Evolutionary conservation across 92 coral and sea anemone genomes (phyloP).

Genomic region (Metridium senile): DNA sequence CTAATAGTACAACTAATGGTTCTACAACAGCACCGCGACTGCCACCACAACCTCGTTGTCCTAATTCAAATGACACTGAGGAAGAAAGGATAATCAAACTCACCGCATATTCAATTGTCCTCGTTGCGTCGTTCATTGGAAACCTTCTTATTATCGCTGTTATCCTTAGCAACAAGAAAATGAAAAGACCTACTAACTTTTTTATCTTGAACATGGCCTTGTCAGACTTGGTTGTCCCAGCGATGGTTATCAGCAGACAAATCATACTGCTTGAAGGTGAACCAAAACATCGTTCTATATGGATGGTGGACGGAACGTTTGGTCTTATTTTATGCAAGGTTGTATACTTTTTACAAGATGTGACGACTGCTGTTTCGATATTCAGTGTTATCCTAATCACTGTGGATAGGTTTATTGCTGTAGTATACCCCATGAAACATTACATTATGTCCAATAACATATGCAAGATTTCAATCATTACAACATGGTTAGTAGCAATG

Average conservation of each 20-base stretch:
- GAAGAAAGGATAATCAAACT: slow-evolving; percentile 10
- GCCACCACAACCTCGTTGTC: neutral
- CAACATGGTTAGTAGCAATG: slow-evolving; percentile 28
- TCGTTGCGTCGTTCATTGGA: slow-evolving; percentile 25
- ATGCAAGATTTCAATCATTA: slow-evolving; percentile 10
- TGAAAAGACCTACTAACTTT: slow-evolving; percentile 33
- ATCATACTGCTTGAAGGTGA: neutral
- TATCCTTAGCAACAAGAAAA: slow-evolving; percentile 32
- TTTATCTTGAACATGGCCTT: slow-evolving; percentile 43
- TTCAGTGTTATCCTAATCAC: slow-evolving; percentile 33
- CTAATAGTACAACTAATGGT: neutral
- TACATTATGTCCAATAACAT: slow-evolving; percentile 15
- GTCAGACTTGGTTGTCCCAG: slow-evolving; percentile 31
- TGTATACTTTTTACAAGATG: slow-evolving; percentile 20
- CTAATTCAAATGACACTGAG: neutral
- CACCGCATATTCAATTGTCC: slow-evolving; percentile 14
- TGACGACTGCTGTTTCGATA: slow-evolving; percentile 23
- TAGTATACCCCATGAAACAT: slow-evolving; percentile 35
- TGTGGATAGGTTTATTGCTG: slow-evolving; percentile 32
- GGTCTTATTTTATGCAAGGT: slow-evolving; percentile 22
- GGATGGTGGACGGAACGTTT: slow-evolving; percentile 14
- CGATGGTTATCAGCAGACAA: neutral
- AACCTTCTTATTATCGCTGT: slow-evolving; percentile 30
- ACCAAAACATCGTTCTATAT: neutral
- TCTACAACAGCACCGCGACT: neutral